Evolutionary conservation across 2,888 invertebrate species (phyloP), one percentile per base, ranked within the genome.

Genomic region (Salticus scenicus): DNA sequence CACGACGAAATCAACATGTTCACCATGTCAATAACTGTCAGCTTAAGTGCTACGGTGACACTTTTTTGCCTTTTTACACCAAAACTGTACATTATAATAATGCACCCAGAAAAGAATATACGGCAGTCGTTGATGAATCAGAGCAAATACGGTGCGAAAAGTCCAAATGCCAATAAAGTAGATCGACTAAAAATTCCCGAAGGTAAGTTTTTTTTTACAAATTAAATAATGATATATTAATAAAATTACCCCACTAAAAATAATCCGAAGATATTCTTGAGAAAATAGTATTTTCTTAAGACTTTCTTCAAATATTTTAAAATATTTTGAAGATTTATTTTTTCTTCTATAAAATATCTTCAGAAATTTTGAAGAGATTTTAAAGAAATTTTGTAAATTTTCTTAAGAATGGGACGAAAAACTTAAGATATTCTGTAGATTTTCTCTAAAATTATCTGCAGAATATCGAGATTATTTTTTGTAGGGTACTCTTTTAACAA

Each of bases 11-110:
- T 98, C 84, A 94, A 98, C 87, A 96, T 98, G 91, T 97, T 97
- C 89, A 97, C 97, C 91, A 97, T 98, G 96, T 97, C 97, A 77
- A 96, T 98, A 90, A 97, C 98, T 89, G 97, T 98, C 91, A 97
- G 96, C 87, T 93, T 98, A 88, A 97, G 97, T 89, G 98, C 97
- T 88, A 96, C 96, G 89, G 98, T 98, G 88, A 97, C 98, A 12
- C 94, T 98, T 83, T 96, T 95, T 80, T 98, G 98, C 91, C 94
- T 98, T 87, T 98, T 98, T 92, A 95, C 96, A 64, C 98, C 98
- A 7, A 98, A 98, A 94, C 92, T 97, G 64, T 97, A 97, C 92
- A 97, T 98, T 90, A 97, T 97, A 89, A 92, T 98, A 88, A 94
- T 97, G 87, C 94, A 96, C 88, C 97, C 97, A 12, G 97, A 97